A percentile compares a stretch with the other conserved stretches of the same genome.
These are phyloP conservation scores for Theristus sp. DNA, from an alignment of 2,888 invertebrate genomes.

Conservation along the genomic window DNA sequence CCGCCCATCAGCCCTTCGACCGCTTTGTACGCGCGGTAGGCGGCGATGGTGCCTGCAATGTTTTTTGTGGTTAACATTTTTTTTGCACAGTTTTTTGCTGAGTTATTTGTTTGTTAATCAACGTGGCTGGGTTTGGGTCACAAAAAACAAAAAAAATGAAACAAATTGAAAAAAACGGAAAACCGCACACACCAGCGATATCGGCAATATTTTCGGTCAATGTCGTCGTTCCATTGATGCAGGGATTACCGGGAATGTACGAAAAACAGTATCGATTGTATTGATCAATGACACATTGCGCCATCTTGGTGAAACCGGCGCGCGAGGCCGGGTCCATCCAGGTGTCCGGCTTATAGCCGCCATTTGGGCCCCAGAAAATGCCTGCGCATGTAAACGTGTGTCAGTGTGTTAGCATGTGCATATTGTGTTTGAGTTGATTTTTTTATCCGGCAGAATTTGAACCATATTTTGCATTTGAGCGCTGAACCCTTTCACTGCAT, in stretches of 20 bases:
- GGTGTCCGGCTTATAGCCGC: background rate
- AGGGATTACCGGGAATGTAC: background rate
- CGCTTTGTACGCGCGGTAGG: background rate
- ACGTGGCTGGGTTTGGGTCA: too few relatives aligned
- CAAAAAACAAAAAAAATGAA: too few relatives aligned
- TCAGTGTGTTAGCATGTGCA: background rate
- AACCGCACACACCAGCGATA: constrained; percentile 34
- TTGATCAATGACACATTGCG: constrained; percentile 1
- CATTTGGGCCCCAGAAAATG: background rate
- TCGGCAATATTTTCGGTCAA: constrained; percentile 34
- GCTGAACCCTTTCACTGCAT: too few relatives aligned
- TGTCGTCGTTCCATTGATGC: constrained; percentile 28
- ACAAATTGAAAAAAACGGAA: too few relatives aligned
- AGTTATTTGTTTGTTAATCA: too few relatives aligned
- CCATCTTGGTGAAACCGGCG: background rate
- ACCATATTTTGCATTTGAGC: background rate
- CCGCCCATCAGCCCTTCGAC: background rate
- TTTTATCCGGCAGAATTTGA: too few relatives aligned
- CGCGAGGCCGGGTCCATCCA: background rate
- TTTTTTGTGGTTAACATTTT: too few relatives aligned
- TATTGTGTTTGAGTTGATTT: too few relatives aligned
- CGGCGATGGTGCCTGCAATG: background rate
- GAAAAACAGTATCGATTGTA: background rate
- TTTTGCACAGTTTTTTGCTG: too few relatives aligned
- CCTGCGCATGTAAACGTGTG: too few relatives aligned